Evolutionary conservation across 2,113 vertebrate species (phyloP).

Genomic region (Bagarius yarrelli): DNA sequence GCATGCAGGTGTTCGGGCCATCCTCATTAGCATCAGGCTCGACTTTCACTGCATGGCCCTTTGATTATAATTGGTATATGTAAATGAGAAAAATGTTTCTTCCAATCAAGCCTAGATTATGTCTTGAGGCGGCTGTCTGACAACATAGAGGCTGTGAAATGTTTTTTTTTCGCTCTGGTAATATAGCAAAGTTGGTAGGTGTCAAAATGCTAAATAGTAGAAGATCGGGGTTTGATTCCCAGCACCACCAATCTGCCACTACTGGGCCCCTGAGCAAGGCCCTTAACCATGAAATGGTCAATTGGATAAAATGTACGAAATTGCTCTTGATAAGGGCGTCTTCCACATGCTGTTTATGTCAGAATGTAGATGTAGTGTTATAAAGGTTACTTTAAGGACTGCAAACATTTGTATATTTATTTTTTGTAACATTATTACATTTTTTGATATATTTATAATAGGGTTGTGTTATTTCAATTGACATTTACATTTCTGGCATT

Average conservation of each 20-base stretch:
- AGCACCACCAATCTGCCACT: too few species aligned
- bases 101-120: slow-evolving; percentile 46
- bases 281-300: too few species aligned
- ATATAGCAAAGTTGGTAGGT: slow-evolving; percentile 17
- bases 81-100: slow-evolving; percentile 47
- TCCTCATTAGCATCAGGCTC: slow-evolving; percentile 42
- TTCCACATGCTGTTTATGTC: neutral
- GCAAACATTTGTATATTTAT: too few species aligned
- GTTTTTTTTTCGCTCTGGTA: slow-evolving; percentile 17
- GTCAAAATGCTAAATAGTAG: slow-evolving; percentile 55
- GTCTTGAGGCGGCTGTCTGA: slow-evolving; percentile 39
- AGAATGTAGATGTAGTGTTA: too few species aligned
- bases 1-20: slow-evolving; percentile 44
- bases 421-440: too few species aligned
- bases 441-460: too few species aligned
- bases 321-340: too few species aligned
- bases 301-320: too few species aligned
- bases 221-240: neutral
- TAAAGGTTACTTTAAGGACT: too few species aligned
- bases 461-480: too few species aligned
- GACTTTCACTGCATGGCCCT: slow-evolving; percentile 44
- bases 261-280: too few species aligned
- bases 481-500: too few species aligned
- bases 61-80: slow-evolving; percentile 50
- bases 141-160: slow-evolving; percentile 17